Conservation (phyloP, 2,888 invertebrate species). For the Blastobasis adustella region DNA sequence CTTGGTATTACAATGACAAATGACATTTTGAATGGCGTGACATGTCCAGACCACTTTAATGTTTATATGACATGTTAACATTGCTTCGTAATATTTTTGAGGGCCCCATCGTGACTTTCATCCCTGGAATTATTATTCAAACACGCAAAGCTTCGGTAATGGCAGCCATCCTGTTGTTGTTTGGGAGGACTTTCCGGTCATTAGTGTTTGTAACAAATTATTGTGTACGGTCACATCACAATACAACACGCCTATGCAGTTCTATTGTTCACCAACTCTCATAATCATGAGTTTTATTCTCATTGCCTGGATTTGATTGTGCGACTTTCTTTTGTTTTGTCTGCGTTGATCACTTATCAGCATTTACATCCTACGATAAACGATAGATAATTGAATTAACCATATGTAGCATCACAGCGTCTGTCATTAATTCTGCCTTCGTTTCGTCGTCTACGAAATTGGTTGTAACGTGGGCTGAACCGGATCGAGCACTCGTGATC, state of each 20-base stretch:
- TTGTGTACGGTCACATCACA: slow-evolving; percentile 26
- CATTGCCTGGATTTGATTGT: slow-evolving; percentile 22
- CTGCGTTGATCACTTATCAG: slow-evolving; percentile 10
- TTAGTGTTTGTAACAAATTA: slow-evolving; percentile 36
- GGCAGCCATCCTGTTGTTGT: slow-evolving; percentile 35
- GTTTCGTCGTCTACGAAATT: slow-evolving; percentile 23
- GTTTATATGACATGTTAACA: slow-evolving; percentile 28
- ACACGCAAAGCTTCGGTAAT: slow-evolving; percentile 45
- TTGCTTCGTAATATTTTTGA: slow-evolving; percentile 19
- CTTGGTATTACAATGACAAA: slow-evolving; percentile 17
- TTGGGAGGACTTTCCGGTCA: slow-evolving; percentile 26
- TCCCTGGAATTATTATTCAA: slow-evolving; percentile 30
- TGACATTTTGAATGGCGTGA: slow-evolving; percentile 26
- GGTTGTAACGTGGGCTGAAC: slow-evolving; percentile 24
- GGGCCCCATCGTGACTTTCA: slow-evolving; percentile 24
- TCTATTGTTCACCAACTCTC: slow-evolving; percentile 35
- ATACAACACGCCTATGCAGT: slow-evolving; percentile 36
- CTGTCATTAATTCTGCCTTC: slow-evolving; percentile 15
- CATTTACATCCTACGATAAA: slow-evolving; percentile 11
- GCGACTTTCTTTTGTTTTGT: slow-evolving; percentile 21
- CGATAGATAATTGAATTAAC: not conserved
- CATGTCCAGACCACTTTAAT: slow-evolving; percentile 30
- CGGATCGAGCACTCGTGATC: slow-evolving; percentile 27
- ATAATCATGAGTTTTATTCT: slow-evolving; percentile 12
- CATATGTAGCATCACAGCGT: not conserved